Evolutionary conservation across 2,888 invertebrate genomes (phyloP), one percentile per base, ranked within the genome.

Genomic region (Parnassius apollo): DNA sequence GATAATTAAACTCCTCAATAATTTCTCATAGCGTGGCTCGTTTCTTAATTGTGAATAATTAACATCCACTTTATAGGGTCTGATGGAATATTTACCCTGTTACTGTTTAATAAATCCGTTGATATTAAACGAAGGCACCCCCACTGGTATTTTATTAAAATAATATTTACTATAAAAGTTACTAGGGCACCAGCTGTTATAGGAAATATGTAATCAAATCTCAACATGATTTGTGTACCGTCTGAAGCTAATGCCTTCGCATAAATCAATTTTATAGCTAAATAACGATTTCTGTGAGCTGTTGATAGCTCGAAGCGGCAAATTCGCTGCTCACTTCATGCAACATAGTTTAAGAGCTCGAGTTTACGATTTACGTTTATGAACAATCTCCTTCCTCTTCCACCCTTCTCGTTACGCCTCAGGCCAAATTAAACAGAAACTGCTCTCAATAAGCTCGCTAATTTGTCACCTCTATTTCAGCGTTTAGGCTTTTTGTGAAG

Each of bases 361-460:
- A 44, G 59, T 62, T 68, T 60, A 64, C 68, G 66, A 68, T 66
- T 66, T 59, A 64, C 59, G 63, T 71, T 70, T 67, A 70, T 68
- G 69, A 69, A 58, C 49, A 57, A 42, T 65, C 65, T 61, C 65
- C 63, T 65, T 61, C 65, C 63, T 65, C 64, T 13, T 18, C 18
- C 44, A 2, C 42, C 53, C 22, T 2, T 42, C 58, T 35, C 46
- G 45, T 57, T 48, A 42, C 42, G 51, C 69, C 61, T 64, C 68
- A 65, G 68, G 66, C 66, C 72, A 83, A 84, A 83, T 84, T 84
- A 79, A 78, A 77, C 69, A 73, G 63, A 35, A 75, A 74, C 75
- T 69, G 72, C 71, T 72, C 70, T 77, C 78, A 85, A 82, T 75
- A 77, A 81, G 74, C 75, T 79, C 77, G 79, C 80, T 81, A 80